phyloP scores from a whole-genome alignment of 2,113 vertebrate species.

The Heterotilapia buettikoferi region DNA sequence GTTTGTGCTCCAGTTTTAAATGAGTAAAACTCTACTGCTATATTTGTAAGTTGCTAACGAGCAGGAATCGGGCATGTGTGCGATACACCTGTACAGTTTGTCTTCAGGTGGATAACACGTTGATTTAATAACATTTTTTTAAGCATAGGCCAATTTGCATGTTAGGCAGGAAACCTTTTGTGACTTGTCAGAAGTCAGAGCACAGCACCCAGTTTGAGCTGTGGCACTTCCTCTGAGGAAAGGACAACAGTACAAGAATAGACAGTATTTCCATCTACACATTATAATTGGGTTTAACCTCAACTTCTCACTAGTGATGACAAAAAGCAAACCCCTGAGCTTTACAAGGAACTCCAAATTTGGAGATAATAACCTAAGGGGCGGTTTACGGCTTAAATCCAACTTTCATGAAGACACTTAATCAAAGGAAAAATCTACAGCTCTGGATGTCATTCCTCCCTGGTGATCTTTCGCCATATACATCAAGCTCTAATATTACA shows the following conservation, averaged over 20 bases:
- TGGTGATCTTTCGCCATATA: not conserved
- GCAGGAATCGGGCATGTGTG: not conserved
- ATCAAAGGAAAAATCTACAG: not conserved
- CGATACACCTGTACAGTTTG: not conserved
- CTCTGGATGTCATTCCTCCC: not conserved
- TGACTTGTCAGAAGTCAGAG: constrained; percentile 30
- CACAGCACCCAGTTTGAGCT: constrained; percentile 39
- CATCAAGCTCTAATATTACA: constrained; percentile 18
- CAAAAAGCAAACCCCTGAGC: not conserved
- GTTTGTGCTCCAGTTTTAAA: not conserved
- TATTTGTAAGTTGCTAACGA: not conserved
- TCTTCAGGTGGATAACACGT: not conserved
- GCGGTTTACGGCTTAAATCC: not conserved
- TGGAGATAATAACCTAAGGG: not conserved
- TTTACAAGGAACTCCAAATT: not conserved
- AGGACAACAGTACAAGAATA: constrained; percentile 34
- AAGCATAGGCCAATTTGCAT: not conserved
- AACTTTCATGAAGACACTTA: not conserved
- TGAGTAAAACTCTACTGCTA: not conserved
- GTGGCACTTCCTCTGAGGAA: constrained; percentile 34
- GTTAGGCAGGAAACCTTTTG: constrained; percentile 2
- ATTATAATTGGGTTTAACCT: not conserved
- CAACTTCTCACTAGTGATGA: constrained; percentile 2
- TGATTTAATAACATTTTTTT: not conserved
- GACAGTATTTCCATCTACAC: constrained; percentile 12